A percentile compares a stretch with the other conserved stretches of the same genome.
These are phyloP conservation scores for Amia ocellicauda DNA, from an alignment of 2,113 vertebrate genomes.

Conservation along the genomic window DNA sequence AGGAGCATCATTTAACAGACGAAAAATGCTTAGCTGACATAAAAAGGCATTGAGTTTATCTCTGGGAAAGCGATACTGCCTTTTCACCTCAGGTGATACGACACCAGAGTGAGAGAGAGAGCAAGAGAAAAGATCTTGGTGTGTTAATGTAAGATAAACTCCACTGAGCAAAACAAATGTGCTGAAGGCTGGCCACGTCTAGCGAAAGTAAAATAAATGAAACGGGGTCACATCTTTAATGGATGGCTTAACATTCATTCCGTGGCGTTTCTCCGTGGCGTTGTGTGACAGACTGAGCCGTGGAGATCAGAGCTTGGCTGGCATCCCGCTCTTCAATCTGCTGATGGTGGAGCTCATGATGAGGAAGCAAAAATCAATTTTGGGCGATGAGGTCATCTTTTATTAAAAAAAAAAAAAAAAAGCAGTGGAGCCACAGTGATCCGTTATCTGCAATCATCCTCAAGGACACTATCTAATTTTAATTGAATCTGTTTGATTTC, in stretches of 20 bases:
- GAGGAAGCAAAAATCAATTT: constrained; percentile 71
- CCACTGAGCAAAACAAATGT: constrained; percentile 7
- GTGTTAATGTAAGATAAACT: constrained; percentile 27
- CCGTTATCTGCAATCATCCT: constrained; percentile 68
- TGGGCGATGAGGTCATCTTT: constrained; percentile 79
- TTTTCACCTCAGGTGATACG: too few relatives aligned
- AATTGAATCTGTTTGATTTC: constrained; percentile 62
- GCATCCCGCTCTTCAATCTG: constrained; percentile 72
- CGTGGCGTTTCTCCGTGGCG: background rate
- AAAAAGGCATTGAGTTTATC: too few relatives aligned
- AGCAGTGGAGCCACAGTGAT: constrained; percentile 64
- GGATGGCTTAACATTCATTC: background rate
- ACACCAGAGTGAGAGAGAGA: background rate
- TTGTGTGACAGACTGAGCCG: constrained; percentile 29
- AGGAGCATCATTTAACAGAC: too few relatives aligned
- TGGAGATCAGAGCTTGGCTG: constrained; percentile 53
- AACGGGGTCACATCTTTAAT: background rate
- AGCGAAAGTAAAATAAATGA: background rate
- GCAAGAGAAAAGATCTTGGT: background rate
- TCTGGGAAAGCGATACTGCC: too few relatives aligned
- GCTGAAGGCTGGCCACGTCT: constrained; percentile 19
- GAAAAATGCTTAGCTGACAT: too few relatives aligned
- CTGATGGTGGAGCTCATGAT: constrained; percentile 71
- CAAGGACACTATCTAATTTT: constrained; percentile 72
- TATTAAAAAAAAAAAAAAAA: constrained; percentile 57